These are phyloP conservation scores for Timandra comae DNA, from an alignment of 2,888 invertebrate species.

Conservation along the genomic window DNA sequence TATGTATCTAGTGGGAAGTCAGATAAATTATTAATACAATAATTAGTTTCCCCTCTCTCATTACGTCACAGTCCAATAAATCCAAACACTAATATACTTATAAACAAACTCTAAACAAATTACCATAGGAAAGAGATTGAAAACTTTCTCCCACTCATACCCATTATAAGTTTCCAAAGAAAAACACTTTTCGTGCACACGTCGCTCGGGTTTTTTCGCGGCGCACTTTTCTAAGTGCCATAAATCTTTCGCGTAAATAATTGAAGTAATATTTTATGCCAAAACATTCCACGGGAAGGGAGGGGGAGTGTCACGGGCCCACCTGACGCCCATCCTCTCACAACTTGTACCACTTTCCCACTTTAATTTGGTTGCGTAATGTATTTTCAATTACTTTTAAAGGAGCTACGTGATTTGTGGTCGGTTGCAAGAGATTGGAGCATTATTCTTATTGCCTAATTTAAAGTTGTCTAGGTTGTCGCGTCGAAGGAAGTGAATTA, in stretches of 20 bases:
- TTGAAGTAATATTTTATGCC: constrained; percentile 79
- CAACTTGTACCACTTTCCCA: constrained; percentile 73
- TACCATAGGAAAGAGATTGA: constrained; percentile 75
- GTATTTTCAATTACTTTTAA: constrained; percentile 76
- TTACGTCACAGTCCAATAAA: constrained; percentile 26
- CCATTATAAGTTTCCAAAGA: constrained; percentile 76
- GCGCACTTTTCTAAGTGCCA: constrained; percentile 76
- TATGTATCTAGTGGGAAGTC: too few relatives aligned
- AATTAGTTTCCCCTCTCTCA: constrained; percentile 12
- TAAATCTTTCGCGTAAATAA: constrained; percentile 77
- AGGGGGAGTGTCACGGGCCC: constrained; percentile 63
- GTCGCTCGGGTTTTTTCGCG: constrained; percentile 72
- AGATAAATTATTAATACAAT: too few relatives aligned
- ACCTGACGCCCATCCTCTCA: constrained; percentile 64
- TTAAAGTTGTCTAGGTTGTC: constrained; percentile 39
- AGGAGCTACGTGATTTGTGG: constrained; percentile 72
- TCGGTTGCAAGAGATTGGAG: constrained; percentile 61
- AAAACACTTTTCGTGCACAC: constrained; percentile 77
- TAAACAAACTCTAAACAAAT: constrained; percentile 72
- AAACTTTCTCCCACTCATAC: constrained; percentile 70
- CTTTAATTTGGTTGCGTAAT: constrained; percentile 77
- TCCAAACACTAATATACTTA: constrained; percentile 55
- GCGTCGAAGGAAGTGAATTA: too few relatives aligned
- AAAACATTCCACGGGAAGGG: constrained; percentile 73
- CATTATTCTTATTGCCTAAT: constrained; percentile 63